These are phyloP conservation scores for Leistus spinibarbis DNA, from an alignment of 2,888 invertebrate species.

Conservation along the genomic window DNA sequence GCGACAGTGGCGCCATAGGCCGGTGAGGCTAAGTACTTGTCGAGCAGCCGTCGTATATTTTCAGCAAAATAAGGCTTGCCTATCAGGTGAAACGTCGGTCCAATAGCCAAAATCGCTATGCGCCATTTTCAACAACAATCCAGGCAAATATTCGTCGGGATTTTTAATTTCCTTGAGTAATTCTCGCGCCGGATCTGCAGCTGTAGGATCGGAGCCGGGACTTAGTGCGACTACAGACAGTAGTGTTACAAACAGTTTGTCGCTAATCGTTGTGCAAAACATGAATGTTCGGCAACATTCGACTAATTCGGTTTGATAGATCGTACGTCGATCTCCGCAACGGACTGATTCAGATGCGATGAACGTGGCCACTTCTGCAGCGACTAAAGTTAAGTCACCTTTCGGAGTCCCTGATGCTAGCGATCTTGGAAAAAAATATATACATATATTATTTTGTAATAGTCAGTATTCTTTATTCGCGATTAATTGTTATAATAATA, in stretches of 20 bases:
- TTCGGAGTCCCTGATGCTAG: slow-evolving; percentile 59
- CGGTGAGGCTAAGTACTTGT: too few relatives aligned
- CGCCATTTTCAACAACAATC: neutral
- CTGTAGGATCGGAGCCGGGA: neutral
- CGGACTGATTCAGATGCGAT: slow-evolving; percentile 50
- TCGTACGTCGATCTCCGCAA: slow-evolving; percentile 3
- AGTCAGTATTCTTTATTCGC: too few relatives aligned
- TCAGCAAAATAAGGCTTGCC: too few relatives aligned
- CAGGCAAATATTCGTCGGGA: slow-evolving; percentile 2
- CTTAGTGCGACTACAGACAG: slow-evolving; percentile 51
- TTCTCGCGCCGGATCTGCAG: neutral
- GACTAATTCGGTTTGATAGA: slow-evolving; percentile 24
- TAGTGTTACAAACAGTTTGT: slow-evolving; percentile 51
- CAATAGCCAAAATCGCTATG: neutral
- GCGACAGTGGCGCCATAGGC: too few relatives aligned
- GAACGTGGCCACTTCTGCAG: slow-evolving; percentile 64
- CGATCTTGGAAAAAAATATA: slow-evolving; percentile 2
- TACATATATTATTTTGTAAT: neutral
- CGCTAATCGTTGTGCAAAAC: slow-evolving; percentile 40
- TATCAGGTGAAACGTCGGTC: slow-evolving; percentile 8
- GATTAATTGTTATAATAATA: neutral
- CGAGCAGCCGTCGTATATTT: neutral
- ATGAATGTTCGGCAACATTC: slow-evolving; percentile 29
- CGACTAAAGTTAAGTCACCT: slow-evolving; percentile 57
- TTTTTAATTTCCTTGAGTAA: slow-evolving; percentile 6